A percentile compares a stretch with the other conserved stretches of the same genome.
These are phyloP conservation scores for Enteromius unitaeniatus DNA, from an alignment of 2,797 vertebrate genomes.

Conservation along the genomic window DNA sequence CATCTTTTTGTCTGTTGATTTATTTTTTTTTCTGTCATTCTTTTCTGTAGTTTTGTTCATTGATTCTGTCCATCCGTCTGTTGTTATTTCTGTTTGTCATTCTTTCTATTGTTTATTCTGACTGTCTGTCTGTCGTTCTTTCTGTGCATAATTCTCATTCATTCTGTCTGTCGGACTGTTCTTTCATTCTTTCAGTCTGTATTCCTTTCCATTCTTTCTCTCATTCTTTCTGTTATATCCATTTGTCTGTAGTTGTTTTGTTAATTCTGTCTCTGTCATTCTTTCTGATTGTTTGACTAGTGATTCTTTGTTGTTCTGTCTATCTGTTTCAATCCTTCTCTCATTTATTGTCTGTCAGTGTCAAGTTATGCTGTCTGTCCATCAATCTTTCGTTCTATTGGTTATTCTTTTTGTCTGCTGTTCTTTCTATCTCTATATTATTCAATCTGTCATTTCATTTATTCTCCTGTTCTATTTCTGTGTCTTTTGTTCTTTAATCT, in stretches of 20 bases:
- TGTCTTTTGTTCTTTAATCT: not conserved
- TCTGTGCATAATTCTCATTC: not conserved
- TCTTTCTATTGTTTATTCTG: no score
- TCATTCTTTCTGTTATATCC: not conserved
- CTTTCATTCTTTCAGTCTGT: not conserved
- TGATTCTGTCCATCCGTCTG: not conserved
- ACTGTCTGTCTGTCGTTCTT: no score
- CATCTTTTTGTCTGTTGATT: not conserved
- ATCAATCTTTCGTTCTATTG: not conserved
- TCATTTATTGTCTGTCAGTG: not conserved
- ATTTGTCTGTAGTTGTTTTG: not conserved
- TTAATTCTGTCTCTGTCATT: not conserved
- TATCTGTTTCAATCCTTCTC: not conserved
- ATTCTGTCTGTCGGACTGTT: not conserved
- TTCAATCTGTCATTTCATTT: not conserved
- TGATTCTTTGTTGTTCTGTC: no score
- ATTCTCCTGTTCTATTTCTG: not conserved
- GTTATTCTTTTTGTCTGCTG: not conserved
- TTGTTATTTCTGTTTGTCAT: not conserved
- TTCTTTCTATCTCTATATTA: not conserved
- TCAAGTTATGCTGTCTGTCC: not conserved
- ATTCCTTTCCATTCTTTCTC: no score
- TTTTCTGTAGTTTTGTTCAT: no score
- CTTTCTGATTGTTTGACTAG: not conserved
- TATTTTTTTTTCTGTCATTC: not conserved